Evolutionary conservation across 2,888 invertebrate species (phyloP).

Genomic region (Synanthedon tipuliformis): DNA sequence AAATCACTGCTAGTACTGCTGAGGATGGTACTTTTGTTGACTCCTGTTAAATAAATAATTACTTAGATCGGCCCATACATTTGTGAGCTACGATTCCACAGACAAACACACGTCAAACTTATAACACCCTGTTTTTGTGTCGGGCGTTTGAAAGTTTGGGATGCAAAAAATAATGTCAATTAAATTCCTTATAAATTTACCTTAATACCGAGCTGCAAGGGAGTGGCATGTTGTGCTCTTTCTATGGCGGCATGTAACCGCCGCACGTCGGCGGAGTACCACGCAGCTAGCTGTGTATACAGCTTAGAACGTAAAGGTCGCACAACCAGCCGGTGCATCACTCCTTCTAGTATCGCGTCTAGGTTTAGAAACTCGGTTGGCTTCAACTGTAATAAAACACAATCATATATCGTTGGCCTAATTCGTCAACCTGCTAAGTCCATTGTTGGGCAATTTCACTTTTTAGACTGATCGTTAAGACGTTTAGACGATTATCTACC

Average conservation of each 20-base stretch:
- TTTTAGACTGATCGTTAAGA: no score
- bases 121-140: no score
- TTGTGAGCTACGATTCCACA: no score
- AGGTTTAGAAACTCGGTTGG: slow-evolving; percentile 93
- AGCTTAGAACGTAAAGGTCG: slow-evolving; percentile 86
- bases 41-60: slow-evolving; percentile 41
- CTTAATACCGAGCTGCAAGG: slow-evolving; percentile 77
- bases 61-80: no score
- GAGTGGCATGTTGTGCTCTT: slow-evolving; percentile 75
- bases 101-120: no score
- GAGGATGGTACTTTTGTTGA: slow-evolving; percentile 83
- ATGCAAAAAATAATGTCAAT: neutral
- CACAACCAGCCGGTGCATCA: slow-evolving; percentile 92
- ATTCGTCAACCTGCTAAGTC: no score
- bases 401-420: no score
- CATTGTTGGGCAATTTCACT: no score
- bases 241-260: slow-evolving; percentile 79
- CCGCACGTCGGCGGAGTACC: slow-evolving; percentile 85
- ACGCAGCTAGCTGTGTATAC: slow-evolving; percentile 87
- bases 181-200: slow-evolving; percentile 35
- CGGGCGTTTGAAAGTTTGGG: neutral
- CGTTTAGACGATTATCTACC: no score
- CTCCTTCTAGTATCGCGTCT: slow-evolving; percentile 94
- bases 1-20: slow-evolving; percentile 80
- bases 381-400: slow-evolving; percentile 64